Conservation (phyloP, 2,797 vertebrate species). For the Hydrophis major region DNA sequence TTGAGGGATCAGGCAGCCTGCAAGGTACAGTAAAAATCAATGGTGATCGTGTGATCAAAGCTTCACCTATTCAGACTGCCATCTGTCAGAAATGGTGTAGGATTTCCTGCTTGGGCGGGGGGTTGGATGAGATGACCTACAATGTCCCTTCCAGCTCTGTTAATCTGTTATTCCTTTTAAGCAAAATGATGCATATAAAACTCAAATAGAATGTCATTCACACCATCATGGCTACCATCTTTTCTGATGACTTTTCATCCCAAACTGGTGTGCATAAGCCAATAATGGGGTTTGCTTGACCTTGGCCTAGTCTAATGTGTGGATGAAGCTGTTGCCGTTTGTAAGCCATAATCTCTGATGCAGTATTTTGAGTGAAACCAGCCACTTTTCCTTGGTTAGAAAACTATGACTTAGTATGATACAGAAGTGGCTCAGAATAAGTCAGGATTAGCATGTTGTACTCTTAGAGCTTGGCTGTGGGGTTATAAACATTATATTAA, state of each 20-base stretch:
- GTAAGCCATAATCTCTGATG: not conserved
- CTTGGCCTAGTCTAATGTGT: not conserved
- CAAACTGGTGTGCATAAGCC: not conserved
- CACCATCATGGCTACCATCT: not conserved
- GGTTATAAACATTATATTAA: not conserved
- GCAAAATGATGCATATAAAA: not conserved
- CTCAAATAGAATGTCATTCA: not conserved
- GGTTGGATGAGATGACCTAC: too few relatives aligned
- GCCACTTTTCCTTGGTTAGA: not conserved
- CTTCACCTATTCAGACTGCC: not conserved
- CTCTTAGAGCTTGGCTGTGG: not conserved
- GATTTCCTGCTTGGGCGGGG: too few relatives aligned
- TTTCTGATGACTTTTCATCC: not conserved
- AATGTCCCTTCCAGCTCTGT: too few relatives aligned
- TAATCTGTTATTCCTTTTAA: not conserved
- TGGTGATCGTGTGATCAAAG: not conserved
- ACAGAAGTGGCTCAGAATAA: not conserved
- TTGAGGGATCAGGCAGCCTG: not conserved
- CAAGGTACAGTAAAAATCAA: not conserved
- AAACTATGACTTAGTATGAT: not conserved
- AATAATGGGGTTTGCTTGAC: not conserved
- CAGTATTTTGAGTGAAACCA: not conserved
- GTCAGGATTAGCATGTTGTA: not conserved
- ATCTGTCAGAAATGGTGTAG: too few relatives aligned
- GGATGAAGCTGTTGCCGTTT: not conserved